Base-by-base conservation (phyloP, 2,113 vertebrate species). In the Euleptes europaea region DNA sequence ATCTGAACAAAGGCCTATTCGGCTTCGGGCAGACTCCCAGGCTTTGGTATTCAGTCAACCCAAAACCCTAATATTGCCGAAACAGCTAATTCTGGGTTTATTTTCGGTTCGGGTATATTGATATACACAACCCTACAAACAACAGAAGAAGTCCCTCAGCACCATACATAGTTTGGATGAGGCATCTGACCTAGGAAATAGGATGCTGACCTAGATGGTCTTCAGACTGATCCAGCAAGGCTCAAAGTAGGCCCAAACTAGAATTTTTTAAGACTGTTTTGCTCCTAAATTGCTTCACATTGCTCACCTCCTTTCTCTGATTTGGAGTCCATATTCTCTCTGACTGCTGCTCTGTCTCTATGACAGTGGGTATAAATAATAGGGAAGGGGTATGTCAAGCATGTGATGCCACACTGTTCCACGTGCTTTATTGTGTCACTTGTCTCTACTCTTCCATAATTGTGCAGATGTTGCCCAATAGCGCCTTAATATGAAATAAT, bases 401-500 rank as follows among this genome's bases (percentile, higher is more conserved):
- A 83, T 83, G 79, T 70, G 78, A 82, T 71, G 83, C 35, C 80
- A 79, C 89, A 85, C 76, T 82, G 85, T 35, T 67, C 67, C 88
- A 71, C 47, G 49, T 73, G 82, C 83, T 33, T 13, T 12, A 23
- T 60, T 79, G 63, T 74, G 65, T 73, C 78, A 26, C 83, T 90
- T 72, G 66, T 26, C 14, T 63, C 82, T 75, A 63, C 70, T 84
- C 92, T 89, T 91, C 84, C 60, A 82, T 94, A 94, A 93, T 91
- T 93, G 84, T 81, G 80, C 15, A 94, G 92, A 79, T 90, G 89
- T 91, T 94, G 87, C 82, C 86, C 91, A 78, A 77, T 44, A 73
- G 38, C 70, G 92, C 73, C 80, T 92, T 80, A 84, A 83, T 83
- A 78, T 83, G 80, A 85, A 79, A 71, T 85, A 85, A 85, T 85